Evolutionary conservation across 2,888 invertebrate genomes (phyloP), one percentile per base, ranked within the genome.

Genomic region (Sinelater perroti): DNA sequence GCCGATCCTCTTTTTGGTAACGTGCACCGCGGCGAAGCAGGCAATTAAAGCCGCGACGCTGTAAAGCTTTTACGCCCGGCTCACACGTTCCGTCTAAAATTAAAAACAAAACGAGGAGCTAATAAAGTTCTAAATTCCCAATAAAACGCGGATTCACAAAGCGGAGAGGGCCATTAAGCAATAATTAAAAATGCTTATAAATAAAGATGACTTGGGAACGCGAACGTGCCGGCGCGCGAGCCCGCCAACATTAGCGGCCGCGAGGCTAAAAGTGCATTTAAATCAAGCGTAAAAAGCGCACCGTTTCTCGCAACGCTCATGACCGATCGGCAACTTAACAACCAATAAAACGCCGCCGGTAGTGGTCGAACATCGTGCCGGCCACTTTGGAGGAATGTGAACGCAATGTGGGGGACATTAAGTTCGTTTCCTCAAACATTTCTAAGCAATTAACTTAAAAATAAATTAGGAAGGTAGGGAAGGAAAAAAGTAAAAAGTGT

Each of bases 101-200:
- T 40, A 40, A 40, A 38, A 40, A 40, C 40, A 40, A 40, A 40
- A 40, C 40, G 40, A n/a, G 40, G 26, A 40, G 40, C 40, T 40
- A 21, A 24, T 24, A 13, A 13, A 13, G 13, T 16, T 40, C 16
- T 35, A 21, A 18, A 18, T 33, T 33, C 36, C 6, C 16, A 17
- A 40, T 40, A 40, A 40, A 40, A 40, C 40, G 26, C 40, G 14
- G 13, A 11, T 10, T 11, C 40, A 21, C 2, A 40, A 40, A 24
- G 20, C 20, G 14, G 7, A 24, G 35, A 35, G 24, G 14, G 24
- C n/a, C 21, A 24, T 24, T 14, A 40, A 40, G 26, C 21, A 40
- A 40, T 40, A 24, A 24, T 24, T 40, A 40, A 40, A 40, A 40
- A 24, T 11, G 24, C 2, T 24, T 24, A 40, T 40, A 40, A 40